Evolutionary conservation across 2,888 invertebrate species (phyloP).

Genomic region (Kuschelorhynchus macadamiae): DNA sequence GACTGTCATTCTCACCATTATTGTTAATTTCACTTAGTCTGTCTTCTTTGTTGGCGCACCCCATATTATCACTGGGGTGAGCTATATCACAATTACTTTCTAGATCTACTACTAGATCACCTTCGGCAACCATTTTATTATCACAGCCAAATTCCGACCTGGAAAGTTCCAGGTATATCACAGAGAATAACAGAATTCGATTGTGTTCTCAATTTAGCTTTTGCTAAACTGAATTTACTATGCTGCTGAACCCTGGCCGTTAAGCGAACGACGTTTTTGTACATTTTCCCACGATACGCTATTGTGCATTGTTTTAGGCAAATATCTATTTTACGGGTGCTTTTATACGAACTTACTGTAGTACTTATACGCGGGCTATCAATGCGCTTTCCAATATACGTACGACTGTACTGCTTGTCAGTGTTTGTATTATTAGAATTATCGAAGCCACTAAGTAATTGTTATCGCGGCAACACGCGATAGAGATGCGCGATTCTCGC

Average conservation of each 20-base stretch:
- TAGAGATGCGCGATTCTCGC: slow-evolving; percentile 5
- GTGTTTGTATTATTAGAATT: too few relatives aligned
- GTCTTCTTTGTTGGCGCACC: slow-evolving; percentile 9
- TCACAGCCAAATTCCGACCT: slow-evolving; percentile 14
- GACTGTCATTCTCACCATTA: not conserved
- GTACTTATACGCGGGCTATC: too few relatives aligned
- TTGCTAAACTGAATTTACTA: not conserved
- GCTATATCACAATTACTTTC: slow-evolving; percentile 17
- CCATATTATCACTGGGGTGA: slow-evolving; percentile 1
- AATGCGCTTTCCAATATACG: too few relatives aligned
- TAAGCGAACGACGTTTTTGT: slow-evolving; percentile 4
- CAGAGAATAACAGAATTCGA: not conserved
- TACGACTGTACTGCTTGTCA: too few relatives aligned
- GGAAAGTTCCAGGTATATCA: not conserved
- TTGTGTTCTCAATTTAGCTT: not conserved
- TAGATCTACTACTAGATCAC: slow-evolving; percentile 31
- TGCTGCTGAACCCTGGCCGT: slow-evolving; percentile 7
- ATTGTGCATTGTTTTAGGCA: slow-evolving; percentile 22
- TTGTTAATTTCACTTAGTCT: slow-evolving; percentile 18
- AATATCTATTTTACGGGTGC: too few relatives aligned
- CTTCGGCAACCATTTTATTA: slow-evolving; percentile 47
- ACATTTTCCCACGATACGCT: slow-evolving; percentile 6
- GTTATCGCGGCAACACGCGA: not conserved
- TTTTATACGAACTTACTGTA: too few relatives aligned
- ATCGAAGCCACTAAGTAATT: too few relatives aligned